These are phyloP conservation scores for Leptodactylus fallax DNA, from an alignment of 2,797 vertebrate species.

Conservation along the genomic window DNA sequence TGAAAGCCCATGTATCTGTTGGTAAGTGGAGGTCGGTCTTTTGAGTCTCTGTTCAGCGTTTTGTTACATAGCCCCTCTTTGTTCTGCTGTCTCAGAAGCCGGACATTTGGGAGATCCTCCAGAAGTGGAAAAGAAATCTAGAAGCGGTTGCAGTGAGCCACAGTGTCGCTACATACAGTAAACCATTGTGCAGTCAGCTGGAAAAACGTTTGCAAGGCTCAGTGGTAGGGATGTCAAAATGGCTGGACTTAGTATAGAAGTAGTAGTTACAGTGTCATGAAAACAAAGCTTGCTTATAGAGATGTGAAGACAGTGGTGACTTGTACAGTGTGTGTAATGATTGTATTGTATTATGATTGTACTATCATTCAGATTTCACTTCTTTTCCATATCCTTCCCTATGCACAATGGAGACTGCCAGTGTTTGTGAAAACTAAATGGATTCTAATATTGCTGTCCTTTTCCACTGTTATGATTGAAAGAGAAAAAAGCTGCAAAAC, in stretches of 20 bases:
- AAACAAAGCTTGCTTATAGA: constrained; percentile 15
- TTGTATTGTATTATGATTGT: not conserved
- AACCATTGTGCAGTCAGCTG: constrained; percentile 39
- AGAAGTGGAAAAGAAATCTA: constrained; percentile 65
- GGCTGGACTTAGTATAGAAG: not conserved
- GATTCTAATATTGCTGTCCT: no score
- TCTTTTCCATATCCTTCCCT: not conserved
- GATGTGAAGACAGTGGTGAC: not conserved
- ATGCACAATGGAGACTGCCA: not conserved
- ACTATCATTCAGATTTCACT: not conserved
- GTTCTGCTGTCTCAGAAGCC: constrained; percentile 49
- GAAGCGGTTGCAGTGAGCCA: constrained; percentile 61
- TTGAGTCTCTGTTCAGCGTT: not conserved
- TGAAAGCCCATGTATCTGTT: not conserved
- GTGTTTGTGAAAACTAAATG: no score
- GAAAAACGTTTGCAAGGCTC: constrained; percentile 39
- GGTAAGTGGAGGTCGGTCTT: not conserved
- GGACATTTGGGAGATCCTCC: constrained; percentile 64
- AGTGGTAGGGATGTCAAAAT: constrained; percentile 57
- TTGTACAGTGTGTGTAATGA: not conserved
- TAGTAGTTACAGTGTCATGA: not conserved
- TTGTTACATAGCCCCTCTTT: not conserved
- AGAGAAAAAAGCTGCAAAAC: no score
- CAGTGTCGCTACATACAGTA: constrained; percentile 11
- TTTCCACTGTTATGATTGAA: no score